A percentile compares a stretch with the other conserved stretches of the same genome.
These are phyloP conservation scores for Rapana venosa DNA, from an alignment of 2,888 invertebrate species.

Conservation along the genomic window DNA sequence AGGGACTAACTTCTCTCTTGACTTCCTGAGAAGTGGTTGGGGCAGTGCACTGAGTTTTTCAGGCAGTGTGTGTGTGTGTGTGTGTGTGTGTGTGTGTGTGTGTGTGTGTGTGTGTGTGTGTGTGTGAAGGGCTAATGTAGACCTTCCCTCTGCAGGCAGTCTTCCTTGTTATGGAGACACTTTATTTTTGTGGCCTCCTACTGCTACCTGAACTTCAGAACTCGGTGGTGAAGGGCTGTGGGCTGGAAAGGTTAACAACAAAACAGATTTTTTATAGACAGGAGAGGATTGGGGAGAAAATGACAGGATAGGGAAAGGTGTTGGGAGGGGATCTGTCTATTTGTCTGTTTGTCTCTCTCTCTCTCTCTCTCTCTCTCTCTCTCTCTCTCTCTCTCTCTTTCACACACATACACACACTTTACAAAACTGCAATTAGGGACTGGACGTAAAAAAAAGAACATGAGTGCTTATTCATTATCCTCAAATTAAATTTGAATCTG, in stretches of 20 bases:
- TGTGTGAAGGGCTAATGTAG: background rate
- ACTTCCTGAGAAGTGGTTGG: background rate
- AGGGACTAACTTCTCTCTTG: background rate
- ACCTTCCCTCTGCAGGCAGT: background rate
- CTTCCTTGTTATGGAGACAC: background rate
- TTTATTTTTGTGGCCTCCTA: background rate
- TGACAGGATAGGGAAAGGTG: too few relatives aligned
- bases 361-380: background rate
- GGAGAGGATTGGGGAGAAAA: too few relatives aligned
- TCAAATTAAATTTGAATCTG: too few relatives aligned
- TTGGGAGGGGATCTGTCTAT: too few relatives aligned
- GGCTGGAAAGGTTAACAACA: too few relatives aligned
- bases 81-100: slow-evolving; percentile 2
- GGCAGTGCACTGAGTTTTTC: background rate
- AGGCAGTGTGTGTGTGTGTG: background rate
- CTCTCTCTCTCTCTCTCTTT: background rate
- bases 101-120: background rate
- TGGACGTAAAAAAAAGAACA: too few relatives aligned
- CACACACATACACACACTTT: background rate
- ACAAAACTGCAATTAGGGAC: background rate
- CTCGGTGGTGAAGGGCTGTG: too few relatives aligned
- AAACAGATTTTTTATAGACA: too few relatives aligned
- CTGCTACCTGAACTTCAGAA: too few relatives aligned
- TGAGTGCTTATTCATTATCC: too few relatives aligned
- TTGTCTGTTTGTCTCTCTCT: too few relatives aligned